Evolutionary conservation across 64 coral and sea anemone genomes (phyloP), one percentile per base, ranked within the genome.

Genomic region (Dendrophyllia cribrosa): DNA sequence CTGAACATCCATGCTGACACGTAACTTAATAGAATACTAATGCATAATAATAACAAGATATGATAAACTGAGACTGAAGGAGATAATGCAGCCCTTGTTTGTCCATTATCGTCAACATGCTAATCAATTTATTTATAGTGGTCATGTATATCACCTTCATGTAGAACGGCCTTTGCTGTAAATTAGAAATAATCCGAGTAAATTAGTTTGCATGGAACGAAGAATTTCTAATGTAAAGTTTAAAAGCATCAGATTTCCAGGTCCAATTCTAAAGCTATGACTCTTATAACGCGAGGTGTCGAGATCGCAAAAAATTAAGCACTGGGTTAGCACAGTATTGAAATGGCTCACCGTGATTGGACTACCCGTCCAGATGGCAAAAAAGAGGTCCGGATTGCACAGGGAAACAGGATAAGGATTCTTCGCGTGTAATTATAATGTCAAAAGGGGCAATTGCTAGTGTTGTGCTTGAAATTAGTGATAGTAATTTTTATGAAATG

Each of bases 391-490:
- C n/a, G 66, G 51, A 7, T 7, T 79, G 17, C 10, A 58, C 3
- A 12, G 80, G 80, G 56, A 22, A 84, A 66, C 61, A 82, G 6
- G 82, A 44, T 12, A 8, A 52, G 20, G 82, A 86, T 11, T 51
- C 63, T 19, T 70, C 82, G 19, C 48, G 21, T 20, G 46, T 14
- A 9, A 86, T 86, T 68, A 86, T 43, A 34, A 86, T 55, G 25
- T 62, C 79, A n/a, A 59, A 82, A 24, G 43, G 79, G 79, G 25
- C 58, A 55, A 50, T 58, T 59, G 50, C 43, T 47, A 9, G 66
- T 86, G 44, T 86, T 86, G 45, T 86, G 82, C 51, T 86, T 86
- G 59, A 52, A 86, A 17, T 66, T 26, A n/a, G 82, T 68, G 34
- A 86, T 86, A 11, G 83, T 86, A 22, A 86, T 86, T 21, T 82